Percentiles rank a stretch among this genome's conserved stretches.
Evolutionary conservation across 2,113 vertebrate species (phyloP).

Genomic region (Oreotrochilus melanogaster): DNA sequence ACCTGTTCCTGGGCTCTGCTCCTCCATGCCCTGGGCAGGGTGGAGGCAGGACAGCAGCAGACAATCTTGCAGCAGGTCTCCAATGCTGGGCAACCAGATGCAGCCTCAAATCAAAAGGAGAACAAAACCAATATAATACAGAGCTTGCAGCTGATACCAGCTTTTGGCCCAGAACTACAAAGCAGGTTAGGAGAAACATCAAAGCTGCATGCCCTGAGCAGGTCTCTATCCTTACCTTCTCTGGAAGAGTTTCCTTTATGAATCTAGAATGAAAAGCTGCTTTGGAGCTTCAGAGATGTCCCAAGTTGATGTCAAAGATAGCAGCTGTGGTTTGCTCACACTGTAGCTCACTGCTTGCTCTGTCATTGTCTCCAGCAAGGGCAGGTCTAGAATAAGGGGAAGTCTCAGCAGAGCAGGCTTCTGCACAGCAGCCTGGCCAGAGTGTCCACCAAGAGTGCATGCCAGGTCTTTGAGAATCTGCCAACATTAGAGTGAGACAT

Average conservation of each 20-base stretch:
- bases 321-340: neutral
- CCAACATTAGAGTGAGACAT: neutral
- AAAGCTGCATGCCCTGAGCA: neutral
- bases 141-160: neutral
- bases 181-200: neutral
- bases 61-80: neutral
- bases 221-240: neutral
- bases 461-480: neutral
- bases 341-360: neutral
- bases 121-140: rapidly evolving
- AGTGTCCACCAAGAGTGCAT: rapidly evolving
- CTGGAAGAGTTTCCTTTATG: neutral
- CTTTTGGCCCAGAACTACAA: neutral
- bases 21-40: rapidly evolving
- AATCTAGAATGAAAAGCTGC: neutral
- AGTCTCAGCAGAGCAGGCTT: neutral
- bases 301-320: rapidly evolving
- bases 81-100: neutral
- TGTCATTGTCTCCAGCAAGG: rapidly evolving
- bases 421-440: neutral
- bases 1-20: rapidly evolving
- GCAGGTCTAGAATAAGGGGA: neutral
- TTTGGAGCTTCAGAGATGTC: neutral
- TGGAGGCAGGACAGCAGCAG: neutral
- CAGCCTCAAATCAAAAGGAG: neutral